Base-by-base conservation (phyloP, 1,140 invertebrate genomes). In the Heliconius melpomene region DNA sequence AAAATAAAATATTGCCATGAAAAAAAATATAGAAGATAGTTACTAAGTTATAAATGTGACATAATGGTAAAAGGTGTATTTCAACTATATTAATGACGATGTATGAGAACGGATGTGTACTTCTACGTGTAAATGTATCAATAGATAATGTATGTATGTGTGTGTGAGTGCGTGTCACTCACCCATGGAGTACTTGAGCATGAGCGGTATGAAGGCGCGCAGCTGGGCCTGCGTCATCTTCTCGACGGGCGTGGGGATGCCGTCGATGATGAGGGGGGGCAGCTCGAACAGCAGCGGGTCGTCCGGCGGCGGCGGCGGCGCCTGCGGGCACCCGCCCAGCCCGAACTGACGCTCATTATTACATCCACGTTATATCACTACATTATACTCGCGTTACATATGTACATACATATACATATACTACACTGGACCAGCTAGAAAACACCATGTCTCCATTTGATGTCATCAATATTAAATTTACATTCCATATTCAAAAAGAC, bases 141-240 rank as follows among this genome's bases (percentile, higher is more conserved):
- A 40, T 13, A 13, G 11, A 13, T 46, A 46, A 3, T 57, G 54
- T 57, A 0, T 57, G 7, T 8, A 1, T 57, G 54, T 57, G 54
- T 57, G 54, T 11, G 50, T 20, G 7, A 23, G 54, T 57, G 54
- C 20, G 18, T 11, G n/a, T 23, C 16, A 88, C 90, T 91, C 90
- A 96, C 96, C 96, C 77, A 98, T 99, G 2, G 98, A 99, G 95
- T 99, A 99, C 95, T 99, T 99, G 80, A 99, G 95, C 99, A 99
- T 99, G 79, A 99, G 96, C 66, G 99, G 99, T 86, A 99, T 99
- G 92, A 99, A 99, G 72, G 98, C 98, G 83, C 99, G 95, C 60
- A 99, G 95, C 93, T 99, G 99, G 52, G 98, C 99, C 93, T 99
- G 99, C 29, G 99, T 99, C 99, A 99, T 99, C 96, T 99, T 99